Percentiles rank a stretch among this genome's conserved stretches.
Evolutionary conservation across 2,888 invertebrate genomes (phyloP).

Genomic region (Pyralis farinalis): DNA sequence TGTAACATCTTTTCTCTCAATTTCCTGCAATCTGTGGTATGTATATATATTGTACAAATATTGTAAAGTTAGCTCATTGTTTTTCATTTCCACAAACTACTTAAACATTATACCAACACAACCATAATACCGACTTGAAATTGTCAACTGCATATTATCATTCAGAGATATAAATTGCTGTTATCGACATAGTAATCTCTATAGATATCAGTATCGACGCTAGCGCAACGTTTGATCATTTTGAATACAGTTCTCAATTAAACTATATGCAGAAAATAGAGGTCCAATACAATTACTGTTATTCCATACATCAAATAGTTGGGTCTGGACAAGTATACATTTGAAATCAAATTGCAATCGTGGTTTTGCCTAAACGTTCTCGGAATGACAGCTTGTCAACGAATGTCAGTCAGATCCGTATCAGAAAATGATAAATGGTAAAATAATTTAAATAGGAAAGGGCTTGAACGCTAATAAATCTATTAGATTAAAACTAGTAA

Average conservation of each 20-base stretch:
- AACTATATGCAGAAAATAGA: conserved; percentile 10
- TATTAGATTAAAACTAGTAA: not conserved
- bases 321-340: conserved; percentile 5
- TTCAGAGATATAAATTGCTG: not conserved
- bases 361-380: conserved; percentile 3
- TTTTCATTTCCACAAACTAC: too few relatives aligned
- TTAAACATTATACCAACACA: too few relatives aligned
- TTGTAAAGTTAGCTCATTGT: too few relatives aligned
- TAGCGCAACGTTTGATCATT: conserved; percentile 24
- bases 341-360: not conserved
- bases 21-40: too few relatives aligned
- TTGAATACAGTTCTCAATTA: conserved; percentile 24
- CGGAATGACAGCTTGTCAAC: not conserved
- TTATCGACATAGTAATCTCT: conserved; percentile 11
- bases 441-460: not conserved
- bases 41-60: too few relatives aligned
- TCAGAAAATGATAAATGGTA: not conserved
- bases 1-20: too few relatives aligned
- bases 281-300: conserved; percentile 12
- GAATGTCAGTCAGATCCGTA: not conserved
- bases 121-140: not conserved
- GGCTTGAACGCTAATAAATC: not conserved
- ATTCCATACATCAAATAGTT: not conserved
- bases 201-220: conserved; percentile 25
- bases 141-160: not conserved